A percentile compares a stretch with the other conserved stretches of the same genome.
phyloP scores from a whole-genome alignment of 2,113 vertebrate genomes.

The Bucco capensis region DNA sequence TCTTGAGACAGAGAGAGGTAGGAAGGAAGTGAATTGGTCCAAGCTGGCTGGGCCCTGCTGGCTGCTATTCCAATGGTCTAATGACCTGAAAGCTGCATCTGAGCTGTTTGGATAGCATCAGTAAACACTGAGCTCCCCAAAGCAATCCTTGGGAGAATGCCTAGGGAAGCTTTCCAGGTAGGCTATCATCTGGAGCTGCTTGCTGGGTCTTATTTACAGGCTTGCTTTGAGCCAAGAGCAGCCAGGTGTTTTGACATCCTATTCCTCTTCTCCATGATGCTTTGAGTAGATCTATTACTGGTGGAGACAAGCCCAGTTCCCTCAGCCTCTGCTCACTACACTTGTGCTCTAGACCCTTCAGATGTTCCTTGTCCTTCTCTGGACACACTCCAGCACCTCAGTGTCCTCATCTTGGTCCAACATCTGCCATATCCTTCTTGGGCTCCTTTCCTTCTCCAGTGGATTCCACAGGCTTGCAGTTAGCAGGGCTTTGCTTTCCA shows the following conservation, averaged over 20 bases:
- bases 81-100: conserved; percentile 16
- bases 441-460: not conserved
- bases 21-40: not conserved
- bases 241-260: not conserved
- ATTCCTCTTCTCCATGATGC: not conserved
- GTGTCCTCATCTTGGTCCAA: not conserved
- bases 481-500: not conserved
- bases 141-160: not conserved
- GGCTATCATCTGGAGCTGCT: not conserved
- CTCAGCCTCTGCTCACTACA: no score
- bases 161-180: not conserved
- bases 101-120: not conserved
- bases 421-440: not conserved
- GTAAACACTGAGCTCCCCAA: not conserved
- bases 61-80: not conserved
- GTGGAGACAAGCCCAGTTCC: no score
- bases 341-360: no score
- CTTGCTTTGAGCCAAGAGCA: not conserved
- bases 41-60: not conserved
- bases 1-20: not conserved
- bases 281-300: not conserved
- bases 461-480: not conserved
- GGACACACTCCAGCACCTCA: no score
- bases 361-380: no score
- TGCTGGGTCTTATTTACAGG: not conserved